Conservation (phyloP, 1,140 invertebrate genomes). For the Apis laboriosa region DNA sequence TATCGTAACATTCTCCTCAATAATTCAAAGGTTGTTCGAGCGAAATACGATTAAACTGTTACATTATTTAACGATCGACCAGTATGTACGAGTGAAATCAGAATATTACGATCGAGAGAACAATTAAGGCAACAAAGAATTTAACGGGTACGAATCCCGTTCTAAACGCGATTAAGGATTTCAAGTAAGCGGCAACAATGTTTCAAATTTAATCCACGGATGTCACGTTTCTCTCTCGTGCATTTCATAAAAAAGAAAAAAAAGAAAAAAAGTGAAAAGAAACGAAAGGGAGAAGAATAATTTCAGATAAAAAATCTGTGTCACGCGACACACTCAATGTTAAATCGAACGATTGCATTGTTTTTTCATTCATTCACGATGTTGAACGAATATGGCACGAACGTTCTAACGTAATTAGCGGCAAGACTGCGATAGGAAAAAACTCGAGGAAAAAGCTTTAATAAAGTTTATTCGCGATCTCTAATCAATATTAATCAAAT, state of each 20-base stretch:
- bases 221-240: not conserved
- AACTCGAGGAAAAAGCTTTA: not conserved
- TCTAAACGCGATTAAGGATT: not conserved
- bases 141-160: not conserved
- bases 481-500: conserved; percentile 12
- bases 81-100: not conserved
- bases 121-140: conserved; percentile 26
- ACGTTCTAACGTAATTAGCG: not conserved
- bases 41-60: not conserved
- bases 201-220: not conserved
- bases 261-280: too few relatives aligned
- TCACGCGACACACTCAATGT: not conserved
- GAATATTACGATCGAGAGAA: not conserved
- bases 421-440: not conserved
- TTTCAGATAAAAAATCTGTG: not conserved
- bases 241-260: not conserved
- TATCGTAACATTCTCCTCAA: not conserved
- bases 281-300: not conserved
- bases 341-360: not conserved
- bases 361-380: too few relatives aligned
- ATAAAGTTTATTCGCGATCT: not conserved
- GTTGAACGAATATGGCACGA: not conserved
- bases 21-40: not conserved
- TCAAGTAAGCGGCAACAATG: not conserved
- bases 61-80: conserved; percentile 1